phyloP scores from a whole-genome alignment of 2,113 vertebrate genomes.

The Cyanoramphus novaezelandiae region DNA sequence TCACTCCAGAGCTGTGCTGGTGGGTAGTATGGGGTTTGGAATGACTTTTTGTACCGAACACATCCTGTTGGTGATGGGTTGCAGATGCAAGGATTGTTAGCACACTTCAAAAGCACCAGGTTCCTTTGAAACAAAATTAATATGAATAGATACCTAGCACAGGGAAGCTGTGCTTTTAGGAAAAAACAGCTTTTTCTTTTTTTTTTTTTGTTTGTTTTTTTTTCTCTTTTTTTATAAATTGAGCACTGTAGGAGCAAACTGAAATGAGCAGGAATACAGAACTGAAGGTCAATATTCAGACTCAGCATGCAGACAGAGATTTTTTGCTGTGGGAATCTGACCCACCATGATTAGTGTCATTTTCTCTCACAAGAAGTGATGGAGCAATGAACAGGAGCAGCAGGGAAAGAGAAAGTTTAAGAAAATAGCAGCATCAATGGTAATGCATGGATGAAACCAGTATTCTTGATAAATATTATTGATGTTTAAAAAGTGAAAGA shows the following conservation, averaged over 20 bases:
- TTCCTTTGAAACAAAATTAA: background rate
- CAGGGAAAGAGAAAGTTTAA: background rate
- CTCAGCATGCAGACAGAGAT: background rate
- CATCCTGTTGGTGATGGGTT: background rate
- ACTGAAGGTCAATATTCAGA: background rate
- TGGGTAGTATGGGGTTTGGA: background rate
- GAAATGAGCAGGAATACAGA: background rate
- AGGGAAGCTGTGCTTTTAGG: background rate
- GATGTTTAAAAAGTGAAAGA: background rate
- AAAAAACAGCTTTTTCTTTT: rapidly evolving
- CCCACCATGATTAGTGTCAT: background rate
- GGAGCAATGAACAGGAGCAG: background rate
- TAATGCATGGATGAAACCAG: background rate
- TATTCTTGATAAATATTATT: background rate
- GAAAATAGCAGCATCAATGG: background rate
- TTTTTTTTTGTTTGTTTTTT: background rate
- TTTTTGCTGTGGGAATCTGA: background rate
- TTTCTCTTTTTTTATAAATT: background rate
- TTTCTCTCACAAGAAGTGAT: background rate
- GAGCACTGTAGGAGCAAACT: background rate
- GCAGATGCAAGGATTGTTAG: background rate
- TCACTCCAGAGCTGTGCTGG: background rate
- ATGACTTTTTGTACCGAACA: background rate
- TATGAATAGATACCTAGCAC: background rate
- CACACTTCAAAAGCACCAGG: background rate